Base-by-base conservation (phyloP, 2,113 vertebrate species). In the Cryptomyrus ogoouensis region DNA sequence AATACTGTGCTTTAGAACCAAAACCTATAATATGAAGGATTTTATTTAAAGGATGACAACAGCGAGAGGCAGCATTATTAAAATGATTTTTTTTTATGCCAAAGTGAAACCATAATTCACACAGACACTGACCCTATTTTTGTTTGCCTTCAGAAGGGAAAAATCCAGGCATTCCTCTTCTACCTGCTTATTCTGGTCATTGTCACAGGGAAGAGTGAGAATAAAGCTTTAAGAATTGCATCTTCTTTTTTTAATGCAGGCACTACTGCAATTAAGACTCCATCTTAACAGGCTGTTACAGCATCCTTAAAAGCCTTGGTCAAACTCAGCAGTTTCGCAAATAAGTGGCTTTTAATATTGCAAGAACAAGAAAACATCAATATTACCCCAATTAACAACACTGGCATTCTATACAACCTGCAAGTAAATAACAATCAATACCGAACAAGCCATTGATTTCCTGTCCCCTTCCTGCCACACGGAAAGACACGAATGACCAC, bases 401-500 rank as follows among this genome's bases (percentile, higher is more conserved):
- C 46, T 13, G 46, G 46, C 83, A 2, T 50, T 86, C 47, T 86
- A 5, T 27, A 50, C 46, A 50, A 6, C 10, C 44, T 27, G 46
- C 44, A 86, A 49, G 83, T 50, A 47, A 86, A 47, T 86, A 86
- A 47, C 83, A 85, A 86, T 85, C 47, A 27, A 49, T 86, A 24
- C 24, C 27, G 47, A 50, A 31, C n/a, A 27, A 47, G 83, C 24
- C 83, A 86, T 50, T 86, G 83, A 86, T 86, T 86, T 86, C 21
- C 31, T 31, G 24, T 13, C 83, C n/a, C 24, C 83, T n/a, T 24
- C 39, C n/a, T 70, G 24, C 56, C 44, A 21, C 13, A 0, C 0
- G 8, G 44, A 88, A 77, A 88, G 21, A 19, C 44, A 17, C 0
- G 44, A 15, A 47, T 17, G 44, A 31, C 58, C 87, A 88, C 21